Conservation (phyloP, 1,140 invertebrate species). For the Drosophila pseudoobscura region DNA sequence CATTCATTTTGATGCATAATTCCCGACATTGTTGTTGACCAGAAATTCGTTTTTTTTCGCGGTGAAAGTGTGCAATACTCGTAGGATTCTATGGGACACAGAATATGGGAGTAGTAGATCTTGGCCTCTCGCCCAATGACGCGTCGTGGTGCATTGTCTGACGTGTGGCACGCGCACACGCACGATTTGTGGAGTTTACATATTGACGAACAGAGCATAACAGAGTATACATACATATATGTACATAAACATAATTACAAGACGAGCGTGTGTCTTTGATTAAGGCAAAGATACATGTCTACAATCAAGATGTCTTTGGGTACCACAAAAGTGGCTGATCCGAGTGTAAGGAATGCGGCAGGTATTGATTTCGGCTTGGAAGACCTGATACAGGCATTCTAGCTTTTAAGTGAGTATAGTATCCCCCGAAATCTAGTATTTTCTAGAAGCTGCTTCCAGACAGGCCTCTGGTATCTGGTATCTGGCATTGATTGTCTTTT, state of each 20-base stretch:
- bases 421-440: no score
- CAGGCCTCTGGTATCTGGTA: no score
- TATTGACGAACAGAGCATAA: background rate
- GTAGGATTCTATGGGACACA: conserved; percentile 15
- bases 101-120: conserved; percentile 11
- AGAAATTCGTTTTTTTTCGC: conserved; percentile 63
- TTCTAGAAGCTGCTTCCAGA: no score
- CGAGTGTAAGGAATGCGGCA: no score
- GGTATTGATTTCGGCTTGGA: no score
- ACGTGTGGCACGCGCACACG: conserved; percentile 60
- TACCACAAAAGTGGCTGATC: no score
- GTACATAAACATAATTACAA: background rate
- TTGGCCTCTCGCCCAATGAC: conserved; percentile 1
- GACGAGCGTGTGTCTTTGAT: conserved; percentile 54
- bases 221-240: background rate
- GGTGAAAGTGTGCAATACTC: conserved; percentile 69
- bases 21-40: conserved; percentile 45
- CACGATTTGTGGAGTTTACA: conserved; percentile 35
- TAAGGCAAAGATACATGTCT: conserved; percentile 42
- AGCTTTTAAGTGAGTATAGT: no score
- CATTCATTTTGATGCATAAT: conserved; percentile 71
- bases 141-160: conserved; percentile 22
- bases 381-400: no score
- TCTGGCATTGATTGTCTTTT: no score
- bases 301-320: conserved; percentile 31